Conservation (phyloP, 2,888 invertebrate genomes). For the Amblyteles armatorius region DNA sequence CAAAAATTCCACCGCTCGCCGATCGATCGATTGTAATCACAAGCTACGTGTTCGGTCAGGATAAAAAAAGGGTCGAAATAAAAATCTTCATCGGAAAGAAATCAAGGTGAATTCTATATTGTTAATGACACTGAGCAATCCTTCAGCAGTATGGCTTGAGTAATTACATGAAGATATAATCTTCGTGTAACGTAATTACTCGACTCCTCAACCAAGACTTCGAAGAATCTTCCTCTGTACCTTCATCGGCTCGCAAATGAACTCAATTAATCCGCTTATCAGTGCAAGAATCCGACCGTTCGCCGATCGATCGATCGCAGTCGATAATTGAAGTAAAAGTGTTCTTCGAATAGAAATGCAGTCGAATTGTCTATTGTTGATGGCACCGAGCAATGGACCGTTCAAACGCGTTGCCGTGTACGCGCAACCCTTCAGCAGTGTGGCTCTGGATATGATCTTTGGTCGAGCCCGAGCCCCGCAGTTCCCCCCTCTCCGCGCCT, state of each 20-base stretch:
- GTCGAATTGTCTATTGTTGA: conserved; percentile 19
- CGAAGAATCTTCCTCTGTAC: too few species aligned
- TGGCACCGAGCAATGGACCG: conserved; percentile 31
- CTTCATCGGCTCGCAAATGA: too few species aligned
- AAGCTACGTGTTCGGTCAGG: too few species aligned
- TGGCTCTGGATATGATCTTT: conserved; percentile 48
- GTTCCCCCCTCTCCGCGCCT: neutral
- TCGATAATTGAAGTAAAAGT: neutral
- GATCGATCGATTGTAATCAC: too few species aligned
- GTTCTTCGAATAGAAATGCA: conserved; percentile 13
- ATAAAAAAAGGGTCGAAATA: too few species aligned
- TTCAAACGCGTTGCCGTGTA: conserved; percentile 6
- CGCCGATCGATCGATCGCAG: too few species aligned
- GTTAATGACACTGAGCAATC: neutral
- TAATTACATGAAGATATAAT: conserved; percentile 17
- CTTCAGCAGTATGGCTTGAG: neutral
- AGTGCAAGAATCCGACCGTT: too few species aligned
- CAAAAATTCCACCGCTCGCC: too few species aligned
- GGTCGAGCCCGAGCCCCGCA: neutral
- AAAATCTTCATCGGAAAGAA: neutral
- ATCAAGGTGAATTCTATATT: conserved; percentile 29
- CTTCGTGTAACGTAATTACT: neutral
- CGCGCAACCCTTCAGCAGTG: neutral
- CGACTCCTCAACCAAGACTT: too few species aligned
- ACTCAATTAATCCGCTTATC: too few species aligned